Percentiles rank a stretch among this genome's conserved stretches.
Conservation (phyloP, 2,113 vertebrate species). For the Poecilia latipinna region DNA sequence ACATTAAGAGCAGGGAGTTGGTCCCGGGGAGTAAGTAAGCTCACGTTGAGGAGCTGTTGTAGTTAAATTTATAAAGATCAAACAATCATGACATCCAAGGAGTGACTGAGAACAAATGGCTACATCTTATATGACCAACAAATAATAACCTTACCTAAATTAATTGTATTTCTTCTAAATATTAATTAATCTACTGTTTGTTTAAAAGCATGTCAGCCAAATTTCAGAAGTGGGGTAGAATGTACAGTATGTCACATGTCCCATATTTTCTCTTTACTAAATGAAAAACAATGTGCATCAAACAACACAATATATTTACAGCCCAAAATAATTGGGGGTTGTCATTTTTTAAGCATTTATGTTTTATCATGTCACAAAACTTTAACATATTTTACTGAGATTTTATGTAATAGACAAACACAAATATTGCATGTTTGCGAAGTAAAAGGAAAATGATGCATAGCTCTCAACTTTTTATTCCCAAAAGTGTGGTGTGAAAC, state of each 20-base stretch:
- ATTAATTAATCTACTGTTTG: background rate
- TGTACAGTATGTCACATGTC: too few relatives aligned
- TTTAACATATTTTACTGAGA: background rate
- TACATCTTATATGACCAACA: background rate
- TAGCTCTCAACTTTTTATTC: too few relatives aligned
- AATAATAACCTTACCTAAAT: background rate
- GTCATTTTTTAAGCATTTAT: background rate
- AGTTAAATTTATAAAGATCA: background rate
- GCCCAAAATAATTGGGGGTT: background rate
- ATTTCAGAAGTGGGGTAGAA: background rate
- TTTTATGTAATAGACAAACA: background rate
- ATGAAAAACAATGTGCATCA: background rate
- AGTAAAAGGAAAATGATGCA: background rate
- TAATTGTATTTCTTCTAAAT: background rate
- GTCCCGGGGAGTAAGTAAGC: background rate
- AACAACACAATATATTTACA: background rate
- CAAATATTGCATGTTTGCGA: background rate
- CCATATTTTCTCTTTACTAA: background rate
- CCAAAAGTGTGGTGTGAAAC: too few relatives aligned
- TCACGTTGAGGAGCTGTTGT: background rate
- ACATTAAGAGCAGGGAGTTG: conserved; percentile 15
- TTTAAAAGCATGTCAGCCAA: background rate
- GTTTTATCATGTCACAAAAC: background rate
- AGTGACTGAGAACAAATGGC: background rate
- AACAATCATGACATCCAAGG: background rate